Conservation (phyloP, 1,140 invertebrate species). For the Aphelenchoides fujianensis region DNA sequence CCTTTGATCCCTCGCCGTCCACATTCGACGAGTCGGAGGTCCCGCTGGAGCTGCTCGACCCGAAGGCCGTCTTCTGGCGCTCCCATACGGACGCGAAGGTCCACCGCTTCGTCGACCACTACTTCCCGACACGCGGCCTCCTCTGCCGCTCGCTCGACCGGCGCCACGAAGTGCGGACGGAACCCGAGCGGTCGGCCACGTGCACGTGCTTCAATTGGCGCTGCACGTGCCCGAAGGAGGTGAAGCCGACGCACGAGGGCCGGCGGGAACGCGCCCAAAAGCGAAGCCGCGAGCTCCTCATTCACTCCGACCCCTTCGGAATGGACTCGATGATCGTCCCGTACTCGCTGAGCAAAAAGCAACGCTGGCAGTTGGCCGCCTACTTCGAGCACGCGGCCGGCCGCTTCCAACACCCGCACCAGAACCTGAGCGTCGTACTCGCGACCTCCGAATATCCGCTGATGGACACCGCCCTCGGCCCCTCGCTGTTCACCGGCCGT, state of each 20-base stretch:
- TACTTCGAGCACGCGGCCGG: not conserved
- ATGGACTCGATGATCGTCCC: not conserved
- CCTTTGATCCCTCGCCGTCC: too few relatives aligned
- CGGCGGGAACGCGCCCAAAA: not conserved
- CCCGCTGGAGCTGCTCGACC: not conserved
- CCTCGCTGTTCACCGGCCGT: not conserved
- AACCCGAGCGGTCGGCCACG: not conserved
- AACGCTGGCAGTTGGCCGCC: slow-evolving; percentile 4
- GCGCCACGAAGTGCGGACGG: not conserved
- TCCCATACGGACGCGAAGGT: not conserved
- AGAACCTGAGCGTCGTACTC: not conserved
- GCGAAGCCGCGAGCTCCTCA: not conserved
- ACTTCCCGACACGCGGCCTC: not conserved
- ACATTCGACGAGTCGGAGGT: not conserved
- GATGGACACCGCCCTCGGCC: not conserved
- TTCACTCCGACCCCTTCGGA: not conserved
- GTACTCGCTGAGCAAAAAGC: not conserved
- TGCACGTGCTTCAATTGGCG: not conserved
- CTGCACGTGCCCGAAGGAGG: not conserved
- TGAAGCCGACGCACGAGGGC: not conserved
- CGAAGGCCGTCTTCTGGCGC: not conserved
- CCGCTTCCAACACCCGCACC: not conserved
- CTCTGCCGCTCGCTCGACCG: not conserved
- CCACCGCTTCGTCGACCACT: not conserved
- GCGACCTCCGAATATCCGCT: not conserved